A percentile compares a stretch with the other conserved stretches of the same genome.
Evolutionary conservation across 1,140 invertebrate genomes (phyloP).

Genomic region (silkworm (Bombyx mori)): ASM3026992v2 NC_085113.1:5670501-5671000

Average conservation of each 20-base stretch:
- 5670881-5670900: not conserved
- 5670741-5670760: not conserved
- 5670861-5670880: not conserved
- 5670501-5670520: too few species aligned
- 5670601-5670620: constrained; percentile 42
- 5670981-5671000: not conserved
- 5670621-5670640: constrained; percentile 26
- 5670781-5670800: too few species aligned
- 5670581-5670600: constrained; percentile 31
- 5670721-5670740: constrained; percentile 13
- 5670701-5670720: constrained; percentile 19
- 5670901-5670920: too few species aligned
- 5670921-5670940: too few species aligned
- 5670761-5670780: too few species aligned
- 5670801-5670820: too few species aligned
- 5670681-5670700: constrained; percentile 49
- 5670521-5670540: too few species aligned
- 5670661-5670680: constrained; percentile 40
- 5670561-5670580: constrained; percentile 22
- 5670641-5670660: constrained; percentile 33
- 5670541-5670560: too few species aligned
- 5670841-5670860: too few species aligned
- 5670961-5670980: too few species aligned
- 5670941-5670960: too few species aligned
- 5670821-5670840: too few species aligned